Conservation (phyloP, 2,797 vertebrate species). For the Austrolebias charrua region DNA sequence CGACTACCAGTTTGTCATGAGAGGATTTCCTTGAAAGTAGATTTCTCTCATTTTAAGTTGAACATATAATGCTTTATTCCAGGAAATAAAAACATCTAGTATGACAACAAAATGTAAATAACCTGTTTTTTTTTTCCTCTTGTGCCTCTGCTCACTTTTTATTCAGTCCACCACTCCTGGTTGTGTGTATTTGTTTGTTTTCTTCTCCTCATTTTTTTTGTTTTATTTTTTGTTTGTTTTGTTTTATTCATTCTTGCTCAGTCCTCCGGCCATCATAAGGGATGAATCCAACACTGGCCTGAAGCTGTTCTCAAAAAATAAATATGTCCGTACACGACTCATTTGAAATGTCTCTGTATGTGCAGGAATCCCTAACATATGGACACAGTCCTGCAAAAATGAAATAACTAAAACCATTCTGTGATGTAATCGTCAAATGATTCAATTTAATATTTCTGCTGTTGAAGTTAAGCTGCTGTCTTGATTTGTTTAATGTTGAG, state of each 20-base stretch:
- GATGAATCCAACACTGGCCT: slow-evolving; percentile 49
- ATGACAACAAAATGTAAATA: slow-evolving; percentile 35
- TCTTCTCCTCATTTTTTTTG: slow-evolving; percentile 24
- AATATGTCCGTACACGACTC: slow-evolving; percentile 39
- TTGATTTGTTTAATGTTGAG: slow-evolving; percentile 41
- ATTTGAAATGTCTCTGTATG: slow-evolving; percentile 9
- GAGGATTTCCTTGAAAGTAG: slow-evolving; percentile 1
- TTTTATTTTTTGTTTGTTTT: too few relatives aligned
- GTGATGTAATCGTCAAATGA: slow-evolving; percentile 15
- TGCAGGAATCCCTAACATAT: background rate
- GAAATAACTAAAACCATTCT: background rate
- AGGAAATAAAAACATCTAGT: slow-evolving; percentile 7
- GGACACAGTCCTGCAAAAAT: background rate
- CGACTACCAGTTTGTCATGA: slow-evolving; percentile 24
- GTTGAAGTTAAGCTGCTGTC: slow-evolving; percentile 31
- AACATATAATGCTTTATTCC: slow-evolving; percentile 17
- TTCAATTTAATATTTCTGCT: slow-evolving; percentile 24
- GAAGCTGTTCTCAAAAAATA: slow-evolving; percentile 44
- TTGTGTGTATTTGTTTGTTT: slow-evolving; percentile 35
- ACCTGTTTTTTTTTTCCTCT: slow-evolving; percentile 11
- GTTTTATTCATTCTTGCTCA: slow-evolving; percentile 17
- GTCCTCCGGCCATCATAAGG: slow-evolving; percentile 31
- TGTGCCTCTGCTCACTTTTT: slow-evolving; percentile 36
- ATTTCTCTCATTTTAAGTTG: slow-evolving; percentile 14
- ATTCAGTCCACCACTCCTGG: slow-evolving; percentile 34